Evolutionary conservation across 1,140 invertebrate genomes (phyloP), one percentile per base, ranked within the genome.

Genomic region (Schlechtendalia chinensis): DNA sequence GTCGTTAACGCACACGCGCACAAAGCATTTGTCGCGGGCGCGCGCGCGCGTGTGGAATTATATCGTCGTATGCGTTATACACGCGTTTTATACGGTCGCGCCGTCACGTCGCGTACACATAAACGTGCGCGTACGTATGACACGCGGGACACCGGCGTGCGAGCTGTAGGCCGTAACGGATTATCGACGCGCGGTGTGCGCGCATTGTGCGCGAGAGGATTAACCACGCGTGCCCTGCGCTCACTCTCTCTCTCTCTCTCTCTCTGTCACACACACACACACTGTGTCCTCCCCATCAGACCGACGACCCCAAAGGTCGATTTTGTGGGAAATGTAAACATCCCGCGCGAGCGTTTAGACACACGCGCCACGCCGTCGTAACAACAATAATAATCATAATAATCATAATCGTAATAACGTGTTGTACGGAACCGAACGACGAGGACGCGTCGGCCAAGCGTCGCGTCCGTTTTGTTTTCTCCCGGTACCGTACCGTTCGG

Each of bases 291-390:
- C n/a, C n/a, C n/a, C n/a, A n/a, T n/a, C n/a, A n/a, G n/a, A n/a
- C n/a, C n/a, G n/a, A n/a, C 45, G 6, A 5, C 65, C 65, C n/a
- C 67, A 53, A 22, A 32, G 22, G 58, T 50, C 58, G 56, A 29
- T 79, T 39, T 79, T 79, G 75, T 79, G 75, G 75, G 75, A 79
- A 79, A 79, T 63, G 75, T 79, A 79, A 79, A 79, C 75, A 79
- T 54, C 24, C 39, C 65, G 63, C 10, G 5, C 22, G 39, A 17
- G 32, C 45, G 39, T 47, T 22, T 67, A 32, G 19, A 32, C 63
- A 39, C 32, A 14, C 65, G 47, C 65, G n/a, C 22, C 32, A 67
- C 65, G 22, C 32, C n/a, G 10, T 19, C n/a, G n/a, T n/a, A n/a
- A n/a, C n/a, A n/a, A n/a, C n/a, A n/a, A n/a, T n/a, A n/a, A n/a